Evolutionary conservation across 2,888 invertebrate genomes (phyloP).

Genomic region (Cephus nigrinus): DNA sequence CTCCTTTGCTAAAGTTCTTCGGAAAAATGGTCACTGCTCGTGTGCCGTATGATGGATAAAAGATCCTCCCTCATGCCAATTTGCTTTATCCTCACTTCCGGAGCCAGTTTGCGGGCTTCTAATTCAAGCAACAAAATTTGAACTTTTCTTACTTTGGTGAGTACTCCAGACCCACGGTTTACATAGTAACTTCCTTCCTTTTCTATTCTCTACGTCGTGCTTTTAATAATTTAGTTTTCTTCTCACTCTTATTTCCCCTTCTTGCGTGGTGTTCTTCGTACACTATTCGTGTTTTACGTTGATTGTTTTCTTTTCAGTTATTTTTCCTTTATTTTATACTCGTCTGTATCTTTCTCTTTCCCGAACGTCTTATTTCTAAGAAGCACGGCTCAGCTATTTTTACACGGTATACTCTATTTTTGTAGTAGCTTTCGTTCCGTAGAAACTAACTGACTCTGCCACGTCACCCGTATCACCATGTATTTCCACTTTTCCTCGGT

Average conservation of each 20-base stretch:
- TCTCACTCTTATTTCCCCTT: not conserved
- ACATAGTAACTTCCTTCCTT: conserved; percentile 21
- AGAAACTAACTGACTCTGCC: not conserved
- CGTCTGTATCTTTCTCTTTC: not conserved
- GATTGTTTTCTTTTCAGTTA: not conserved
- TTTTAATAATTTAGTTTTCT: not conserved
- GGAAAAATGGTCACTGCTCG: conserved; percentile 83
- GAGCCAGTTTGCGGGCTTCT: conserved; percentile 69
- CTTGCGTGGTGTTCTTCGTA: not conserved
- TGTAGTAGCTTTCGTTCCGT: not conserved
- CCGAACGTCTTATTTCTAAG: not conserved
- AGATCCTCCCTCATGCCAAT: conserved; percentile 83
- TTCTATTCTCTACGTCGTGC: not conserved
- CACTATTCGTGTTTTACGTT: not conserved
- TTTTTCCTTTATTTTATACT: not conserved
- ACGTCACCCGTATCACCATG: not conserved
- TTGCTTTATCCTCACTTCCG: conserved; percentile 72
- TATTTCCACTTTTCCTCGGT: not conserved
- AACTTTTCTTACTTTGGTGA: not conserved
- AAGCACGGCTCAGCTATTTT: not conserved
- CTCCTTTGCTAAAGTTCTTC: conserved; percentile 67
- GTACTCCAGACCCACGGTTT: conserved; percentile 7
- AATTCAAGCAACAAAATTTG: conserved; percentile 10
- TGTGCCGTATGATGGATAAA: conserved; percentile 80
- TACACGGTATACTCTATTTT: not conserved